Evolutionary conservation across 2,797 vertebrate genomes (phyloP), one percentile per base, ranked within the genome.

Genomic region (Pangasius djambal): DNA sequence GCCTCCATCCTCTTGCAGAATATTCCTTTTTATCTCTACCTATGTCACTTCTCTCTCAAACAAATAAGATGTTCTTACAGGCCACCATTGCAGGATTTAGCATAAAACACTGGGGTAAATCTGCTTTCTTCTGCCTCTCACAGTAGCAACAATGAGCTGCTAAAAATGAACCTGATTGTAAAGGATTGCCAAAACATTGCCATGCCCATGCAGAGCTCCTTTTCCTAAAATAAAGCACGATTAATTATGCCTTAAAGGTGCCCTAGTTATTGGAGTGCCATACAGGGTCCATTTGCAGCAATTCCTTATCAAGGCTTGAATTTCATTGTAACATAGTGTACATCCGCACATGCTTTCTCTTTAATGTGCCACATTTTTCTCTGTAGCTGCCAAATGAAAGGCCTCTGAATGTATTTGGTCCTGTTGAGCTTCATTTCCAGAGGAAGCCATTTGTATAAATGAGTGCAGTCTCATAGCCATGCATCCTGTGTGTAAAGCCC

Each of bases 351-450:
- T 1, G 28, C 82, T 31, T 67, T 22, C 61, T 69, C 37, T 48
- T 59, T n/a, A 7, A 8, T 61, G 69, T 31, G 79, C 44, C 88
- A 40, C 48, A 0, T 67, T 59, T 77, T 28, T n/a, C 83, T 85
- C 48, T 74, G 52, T 65, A 44, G 57, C 67, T 89, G 88, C 88
- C 84, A 82, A 86, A 89, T 15, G 34, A 61, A 86, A 70, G 82
- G 87, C 37, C 74, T 86, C 75, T 65, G 83, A 89, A 89, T 79
- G 72, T 85, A 78, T 88, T 44, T 28, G 50, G 57, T 86, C 52
- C 52, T 57, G 75, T 55, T 61, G 37, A 82, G 77, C 65, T 82
- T 40, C 63, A 86, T 48, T 59, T 81, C 63, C 37, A 37, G 63
- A 63, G 40, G 65, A 81, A 72, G 37, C 12, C 25, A 44, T 85